phyloP scores from a whole-genome alignment of 1,140 invertebrate genomes.

The Eubasilissa regina region DNA sequence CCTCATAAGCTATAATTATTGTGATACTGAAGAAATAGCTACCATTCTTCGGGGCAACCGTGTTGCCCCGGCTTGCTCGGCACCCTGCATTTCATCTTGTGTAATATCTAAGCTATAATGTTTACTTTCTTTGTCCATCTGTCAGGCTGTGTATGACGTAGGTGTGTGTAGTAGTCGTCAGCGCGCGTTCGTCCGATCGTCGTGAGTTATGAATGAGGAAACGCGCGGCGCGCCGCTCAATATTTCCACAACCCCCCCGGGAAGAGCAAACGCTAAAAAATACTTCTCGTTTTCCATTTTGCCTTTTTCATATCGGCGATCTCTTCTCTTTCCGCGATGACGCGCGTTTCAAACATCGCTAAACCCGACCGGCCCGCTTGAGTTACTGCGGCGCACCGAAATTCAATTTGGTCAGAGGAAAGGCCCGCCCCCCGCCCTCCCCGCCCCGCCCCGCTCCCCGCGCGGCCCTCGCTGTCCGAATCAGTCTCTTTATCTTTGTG shows the following conservation, averaged over 20 bases:
- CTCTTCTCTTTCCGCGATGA: constrained; percentile 55
- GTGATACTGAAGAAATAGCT: too few species aligned
- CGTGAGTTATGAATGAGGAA: constrained; percentile 33
- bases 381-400: constrained; percentile 53
- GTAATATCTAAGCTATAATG: too few species aligned
- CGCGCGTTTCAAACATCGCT: constrained; percentile 57
- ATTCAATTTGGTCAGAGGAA: constrained; percentile 55
- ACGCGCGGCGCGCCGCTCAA: neutral
- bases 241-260: constrained; percentile 19
- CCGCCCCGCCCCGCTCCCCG: constrained; percentile 1
- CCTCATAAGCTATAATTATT: too few species aligned
- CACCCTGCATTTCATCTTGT: too few species aligned
- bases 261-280: constrained; percentile 22
- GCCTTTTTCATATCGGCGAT: constrained; percentile 49
- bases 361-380: constrained; percentile 52
- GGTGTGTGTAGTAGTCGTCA: too few species aligned
- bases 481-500: constrained; percentile 60
- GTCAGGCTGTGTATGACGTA: too few species aligned
- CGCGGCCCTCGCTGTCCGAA: constrained; percentile 41
- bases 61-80: too few species aligned
- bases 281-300: constrained; percentile 37
- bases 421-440: constrained; percentile 15
- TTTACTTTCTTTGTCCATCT: too few species aligned
- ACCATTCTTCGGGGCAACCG: too few species aligned
- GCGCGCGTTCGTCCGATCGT: neutral